Conservation (phyloP, 2,797 vertebrate genomes). For the Enteromius unitaeniatus region DNA sequence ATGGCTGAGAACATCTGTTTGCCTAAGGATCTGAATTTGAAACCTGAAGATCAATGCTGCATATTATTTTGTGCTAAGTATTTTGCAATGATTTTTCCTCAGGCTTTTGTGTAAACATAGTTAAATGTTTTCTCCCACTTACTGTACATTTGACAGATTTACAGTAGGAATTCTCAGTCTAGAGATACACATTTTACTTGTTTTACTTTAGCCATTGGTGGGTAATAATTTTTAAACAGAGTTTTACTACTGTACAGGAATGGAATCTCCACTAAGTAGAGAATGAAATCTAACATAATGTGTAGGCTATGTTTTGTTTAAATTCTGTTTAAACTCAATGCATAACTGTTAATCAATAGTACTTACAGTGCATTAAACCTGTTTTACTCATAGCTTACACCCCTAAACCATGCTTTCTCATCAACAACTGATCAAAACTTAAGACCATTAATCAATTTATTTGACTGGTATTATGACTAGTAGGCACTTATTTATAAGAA, state of each 20-base stretch:
- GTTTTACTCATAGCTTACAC: neutral
- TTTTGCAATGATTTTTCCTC: constrained; percentile 29
- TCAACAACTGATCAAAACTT: constrained; percentile 1
- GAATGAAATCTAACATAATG: neutral
- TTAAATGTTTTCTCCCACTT: neutral
- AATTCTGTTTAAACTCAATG: neutral
- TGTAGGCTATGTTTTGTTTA: neutral
- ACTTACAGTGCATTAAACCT: neutral
- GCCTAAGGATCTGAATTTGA: constrained; percentile 14
- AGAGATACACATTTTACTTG: neutral
- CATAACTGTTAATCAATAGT: neutral
- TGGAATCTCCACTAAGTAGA: neutral
- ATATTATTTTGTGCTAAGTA: neutral
- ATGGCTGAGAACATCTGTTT: neutral
- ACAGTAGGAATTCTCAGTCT: neutral
- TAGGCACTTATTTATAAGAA: too few species aligned
- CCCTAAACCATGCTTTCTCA: neutral
- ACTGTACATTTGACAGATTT: neutral
- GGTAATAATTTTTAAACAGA: neutral
- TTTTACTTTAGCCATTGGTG: neutral
- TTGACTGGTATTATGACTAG: neutral
- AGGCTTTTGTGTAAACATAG: neutral
- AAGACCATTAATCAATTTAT: neutral
- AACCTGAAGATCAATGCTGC: neutral
- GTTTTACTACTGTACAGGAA: neutral